Percentiles rank a stretch among this genome's conserved stretches.
These are phyloP conservation scores for Elysia crispata DNA, from an alignment of 2,888 invertebrate species.

Conservation along the genomic window DNA sequence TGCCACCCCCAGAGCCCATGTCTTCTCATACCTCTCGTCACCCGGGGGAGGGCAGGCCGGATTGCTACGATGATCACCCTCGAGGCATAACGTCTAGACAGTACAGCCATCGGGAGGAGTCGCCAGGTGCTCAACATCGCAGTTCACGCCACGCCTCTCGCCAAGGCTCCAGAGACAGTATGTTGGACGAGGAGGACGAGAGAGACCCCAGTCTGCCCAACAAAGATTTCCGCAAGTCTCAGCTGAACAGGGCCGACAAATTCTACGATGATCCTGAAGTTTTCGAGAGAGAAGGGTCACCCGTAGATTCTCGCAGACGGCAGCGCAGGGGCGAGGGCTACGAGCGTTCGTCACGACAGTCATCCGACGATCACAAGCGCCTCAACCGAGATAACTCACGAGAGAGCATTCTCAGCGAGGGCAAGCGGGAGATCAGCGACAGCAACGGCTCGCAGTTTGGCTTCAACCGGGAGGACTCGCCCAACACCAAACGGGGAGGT, in stretches of 20 bases:
- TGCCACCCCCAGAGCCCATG: conserved; percentile 60
- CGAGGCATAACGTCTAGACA: conserved; percentile 16
- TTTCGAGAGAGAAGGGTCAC: conserved; percentile 47
- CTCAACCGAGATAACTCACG: conserved; percentile 61
- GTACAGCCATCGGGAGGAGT: conserved; percentile 49
- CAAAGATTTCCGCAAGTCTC: conserved; percentile 87
- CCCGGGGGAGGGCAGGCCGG: conserved; percentile 51
- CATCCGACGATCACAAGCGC: conserved; percentile 56
- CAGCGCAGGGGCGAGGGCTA: conserved; percentile 44
- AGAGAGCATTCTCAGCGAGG: conserved; percentile 66
- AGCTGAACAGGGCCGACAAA: conserved; percentile 82
- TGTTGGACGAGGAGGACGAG: conserved; percentile 62
- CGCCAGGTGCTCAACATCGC: conserved; percentile 41
- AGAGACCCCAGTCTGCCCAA: conserved; percentile 77
- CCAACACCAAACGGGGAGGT: conserved; percentile 61
- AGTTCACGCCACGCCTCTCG: conserved; percentile 58
- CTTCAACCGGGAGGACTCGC: conserved; percentile 68
- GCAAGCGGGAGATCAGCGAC: conserved; percentile 54
- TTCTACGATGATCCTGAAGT: conserved; percentile 51
- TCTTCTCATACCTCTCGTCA: conserved; percentile 49
- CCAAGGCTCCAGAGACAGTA: conserved; percentile 64
- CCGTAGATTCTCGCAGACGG: conserved; percentile 41
- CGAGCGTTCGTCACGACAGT: conserved; percentile 49
- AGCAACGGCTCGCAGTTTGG: conserved; percentile 60
- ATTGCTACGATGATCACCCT: conserved; percentile 50